phyloP scores from a whole-genome alignment of 2,888 invertebrate genomes.

The Trissolcus japonicus region DNA sequence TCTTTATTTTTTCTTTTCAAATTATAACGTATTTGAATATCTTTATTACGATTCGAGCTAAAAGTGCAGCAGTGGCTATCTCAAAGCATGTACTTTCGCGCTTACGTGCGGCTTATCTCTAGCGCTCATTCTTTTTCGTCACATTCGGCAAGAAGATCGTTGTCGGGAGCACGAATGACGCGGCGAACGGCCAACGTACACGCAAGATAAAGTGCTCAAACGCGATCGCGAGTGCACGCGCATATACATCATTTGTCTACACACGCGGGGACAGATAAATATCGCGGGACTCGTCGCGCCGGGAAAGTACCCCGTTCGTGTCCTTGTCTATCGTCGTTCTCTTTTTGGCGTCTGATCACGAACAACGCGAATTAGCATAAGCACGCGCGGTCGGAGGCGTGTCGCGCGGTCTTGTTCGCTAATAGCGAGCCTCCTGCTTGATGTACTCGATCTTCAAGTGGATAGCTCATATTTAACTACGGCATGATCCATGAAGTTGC shows the following conservation, averaged over 20 bases:
- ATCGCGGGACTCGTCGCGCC: slow-evolving; percentile 56
- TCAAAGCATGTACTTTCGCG: slow-evolving; percentile 54
- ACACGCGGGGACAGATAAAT: slow-evolving; percentile 56
- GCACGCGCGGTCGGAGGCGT: slow-evolving; percentile 54
- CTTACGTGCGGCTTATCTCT: slow-evolving; percentile 57
- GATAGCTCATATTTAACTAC: slow-evolving; percentile 51
- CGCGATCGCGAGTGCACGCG: slow-evolving; percentile 33
- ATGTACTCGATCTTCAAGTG: slow-evolving; percentile 39
- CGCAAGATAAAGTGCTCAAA: slow-evolving; percentile 56
- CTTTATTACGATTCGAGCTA: slow-evolving; percentile 50
- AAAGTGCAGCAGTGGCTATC: slow-evolving; percentile 44
- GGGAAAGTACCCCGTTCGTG: slow-evolving; percentile 4
- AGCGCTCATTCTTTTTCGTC: slow-evolving; percentile 55
- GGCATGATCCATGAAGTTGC: slow-evolving; percentile 35
- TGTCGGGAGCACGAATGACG: slow-evolving; percentile 55
- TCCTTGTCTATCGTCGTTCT: slow-evolving; percentile 17
- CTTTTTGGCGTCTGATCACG: slow-evolving; percentile 44
- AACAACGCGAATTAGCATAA: slow-evolving; percentile 51
- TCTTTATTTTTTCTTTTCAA: slow-evolving; percentile 10
- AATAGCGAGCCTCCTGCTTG: slow-evolving; percentile 49
- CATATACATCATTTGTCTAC: slow-evolving; percentile 52
- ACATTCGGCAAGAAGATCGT: slow-evolving; percentile 54
- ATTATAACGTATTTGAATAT: slow-evolving; percentile 48
- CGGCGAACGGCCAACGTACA: slow-evolving; percentile 59
- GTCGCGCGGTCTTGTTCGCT: slow-evolving; percentile 56